Evolutionary conservation across 2,797 vertebrate genomes (phyloP).

Genomic region (Poeciliopsis gracilis): DNA sequence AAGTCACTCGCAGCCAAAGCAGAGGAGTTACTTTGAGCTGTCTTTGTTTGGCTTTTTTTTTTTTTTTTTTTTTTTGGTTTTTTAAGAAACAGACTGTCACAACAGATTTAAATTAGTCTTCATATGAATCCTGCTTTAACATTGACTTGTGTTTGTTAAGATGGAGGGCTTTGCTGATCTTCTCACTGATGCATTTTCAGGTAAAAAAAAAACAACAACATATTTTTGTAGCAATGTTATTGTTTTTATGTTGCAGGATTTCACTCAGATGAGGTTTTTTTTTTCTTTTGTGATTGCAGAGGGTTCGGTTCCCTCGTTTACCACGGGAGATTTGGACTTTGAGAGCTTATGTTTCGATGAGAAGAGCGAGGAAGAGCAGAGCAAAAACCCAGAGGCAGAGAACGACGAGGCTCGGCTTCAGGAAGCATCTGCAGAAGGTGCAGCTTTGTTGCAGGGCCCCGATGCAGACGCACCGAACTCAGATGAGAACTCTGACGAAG

Average conservation of each 20-base stretch:
- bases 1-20: conserved; percentile 63
- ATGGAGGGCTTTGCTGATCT: conserved; percentile 78
- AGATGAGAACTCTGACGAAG: conserved; percentile 22
- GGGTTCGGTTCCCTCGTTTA: conserved; percentile 45
- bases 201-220: conserved; percentile 65
- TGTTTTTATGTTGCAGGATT: neutral
- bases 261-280: neutral
- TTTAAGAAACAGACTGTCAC: conserved; percentile 24
- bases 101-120: conserved; percentile 32
- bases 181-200: conserved; percentile 70
- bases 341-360: conserved; percentile 64
- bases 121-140: conserved; percentile 1
- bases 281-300: conserved; percentile 58
- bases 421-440: conserved; percentile 45
- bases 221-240: neutral
- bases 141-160: conserved; percentile 37
- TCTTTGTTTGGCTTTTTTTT: conserved; percentile 38
- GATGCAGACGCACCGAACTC: conserved; percentile 13
- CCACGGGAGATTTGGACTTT: conserved; percentile 73
- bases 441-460: conserved; percentile 29
- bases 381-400: conserved; percentile 28
- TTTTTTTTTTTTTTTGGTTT: too few species aligned
- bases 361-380: conserved; percentile 27
- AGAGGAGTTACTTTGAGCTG: conserved; percentile 45
- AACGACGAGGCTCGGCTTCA: conserved; percentile 48